A percentile compares a stretch with the other conserved stretches of the same genome.
Evolutionary conservation across 2,113 vertebrate genomes (phyloP).

Genomic region (Carollia perspicillata): DNA sequence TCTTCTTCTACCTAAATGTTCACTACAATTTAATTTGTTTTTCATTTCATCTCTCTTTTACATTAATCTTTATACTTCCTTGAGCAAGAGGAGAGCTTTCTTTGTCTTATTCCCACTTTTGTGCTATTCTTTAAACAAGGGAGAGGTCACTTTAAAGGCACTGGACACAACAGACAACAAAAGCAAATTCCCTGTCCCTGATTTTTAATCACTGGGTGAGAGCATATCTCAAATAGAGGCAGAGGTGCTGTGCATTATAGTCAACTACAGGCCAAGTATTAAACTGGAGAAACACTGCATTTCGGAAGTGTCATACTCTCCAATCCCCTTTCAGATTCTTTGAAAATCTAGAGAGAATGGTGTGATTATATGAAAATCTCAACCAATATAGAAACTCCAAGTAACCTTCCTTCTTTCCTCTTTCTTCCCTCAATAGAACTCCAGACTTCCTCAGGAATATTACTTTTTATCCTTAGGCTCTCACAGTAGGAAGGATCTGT

Average conservation of each 20-base stretch:
- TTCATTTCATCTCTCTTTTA: background rate
- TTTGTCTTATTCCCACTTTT: background rate
- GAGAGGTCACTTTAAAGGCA: background rate
- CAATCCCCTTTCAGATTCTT: background rate
- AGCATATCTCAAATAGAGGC: background rate
- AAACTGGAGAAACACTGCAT: background rate
- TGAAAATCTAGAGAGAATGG: background rate
- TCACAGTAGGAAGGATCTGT: background rate
- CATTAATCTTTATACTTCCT: background rate
- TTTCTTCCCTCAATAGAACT: background rate
- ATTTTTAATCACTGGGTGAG: background rate
- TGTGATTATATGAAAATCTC: background rate
- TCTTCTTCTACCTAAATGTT: background rate
- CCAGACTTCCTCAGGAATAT: background rate
- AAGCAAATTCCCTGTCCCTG: background rate
- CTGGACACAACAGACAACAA: too few relatives aligned
- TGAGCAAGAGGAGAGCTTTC: background rate
- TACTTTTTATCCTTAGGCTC: background rate
- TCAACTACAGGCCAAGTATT: background rate
- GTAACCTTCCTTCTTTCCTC: background rate
- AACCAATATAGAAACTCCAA: background rate
- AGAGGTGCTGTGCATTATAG: accelerated
- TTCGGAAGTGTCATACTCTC: background rate
- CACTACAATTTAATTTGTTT: background rate
- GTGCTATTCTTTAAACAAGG: background rate